A percentile compares a stretch with the other conserved stretches of the same genome.
Evolutionary conservation across 2,113 vertebrate genomes (phyloP).

Genomic region (Rhineura floridana): DNA sequence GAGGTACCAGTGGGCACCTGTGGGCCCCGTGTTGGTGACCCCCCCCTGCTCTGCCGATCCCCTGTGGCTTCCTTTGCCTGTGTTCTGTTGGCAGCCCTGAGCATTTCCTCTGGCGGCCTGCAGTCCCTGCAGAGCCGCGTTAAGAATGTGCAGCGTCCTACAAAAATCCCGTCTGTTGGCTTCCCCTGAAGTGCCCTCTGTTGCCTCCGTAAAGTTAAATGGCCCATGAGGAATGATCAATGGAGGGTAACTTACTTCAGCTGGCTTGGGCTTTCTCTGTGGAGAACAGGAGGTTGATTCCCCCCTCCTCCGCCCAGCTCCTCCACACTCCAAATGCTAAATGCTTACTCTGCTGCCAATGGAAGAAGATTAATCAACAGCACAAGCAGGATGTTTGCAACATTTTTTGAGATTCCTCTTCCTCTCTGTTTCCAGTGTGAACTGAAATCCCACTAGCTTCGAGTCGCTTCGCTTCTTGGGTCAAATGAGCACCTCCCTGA

Average conservation of each 20-base stretch:
- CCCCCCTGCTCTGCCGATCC: neutral
- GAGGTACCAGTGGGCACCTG: no score
- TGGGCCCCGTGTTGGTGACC: neutral
- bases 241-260: neutral
- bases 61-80: neutral
- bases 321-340: neutral
- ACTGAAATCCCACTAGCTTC: neutral
- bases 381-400: neutral
- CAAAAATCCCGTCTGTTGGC: constrained; percentile 3
- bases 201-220: constrained; percentile 17
- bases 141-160: neutral
- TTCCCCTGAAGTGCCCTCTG: neutral
- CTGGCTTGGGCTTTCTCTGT: constrained; percentile 5
- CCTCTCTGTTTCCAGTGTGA: neutral
- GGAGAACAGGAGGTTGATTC: neutral
- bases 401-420: neutral
- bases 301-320: neutral
- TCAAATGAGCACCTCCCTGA: no score
- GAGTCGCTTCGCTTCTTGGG: no score
- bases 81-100: neutral
- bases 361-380: neutral
- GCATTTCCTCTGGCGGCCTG: neutral
- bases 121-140: neutral
- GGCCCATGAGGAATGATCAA: constrained; percentile 15
- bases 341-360: neutral